These are phyloP conservation scores for Melanostoma mellinum DNA, from an alignment of 2,888 invertebrate genomes.

Conservation along the genomic window DNA sequence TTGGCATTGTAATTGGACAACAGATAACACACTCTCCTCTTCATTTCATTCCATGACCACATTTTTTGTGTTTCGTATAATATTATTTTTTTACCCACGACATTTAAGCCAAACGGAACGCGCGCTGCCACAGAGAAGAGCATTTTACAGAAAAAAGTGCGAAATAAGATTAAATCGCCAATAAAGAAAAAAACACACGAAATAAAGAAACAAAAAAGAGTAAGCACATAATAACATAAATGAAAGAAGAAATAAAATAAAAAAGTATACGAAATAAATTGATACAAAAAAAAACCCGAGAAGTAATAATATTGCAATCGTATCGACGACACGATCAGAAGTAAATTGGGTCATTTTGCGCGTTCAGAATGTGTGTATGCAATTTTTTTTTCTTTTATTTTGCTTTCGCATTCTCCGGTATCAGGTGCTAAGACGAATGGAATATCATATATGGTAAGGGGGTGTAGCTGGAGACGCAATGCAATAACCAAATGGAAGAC, in stretches of 20 bases:
- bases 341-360: conserved; percentile 72
- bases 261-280: conserved; percentile 26
- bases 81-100: conserved; percentile 32
- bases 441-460: conserved; percentile 22
- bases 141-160: conserved; percentile 48
- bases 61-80: conserved; percentile 10
- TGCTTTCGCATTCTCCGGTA: conserved; percentile 63
- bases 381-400: conserved; percentile 20
- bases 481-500: not conserved
- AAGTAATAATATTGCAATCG: conserved; percentile 62
- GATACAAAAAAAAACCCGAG: conserved; percentile 29
- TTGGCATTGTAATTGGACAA: conserved; percentile 69
- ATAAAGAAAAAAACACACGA: conserved; percentile 62
- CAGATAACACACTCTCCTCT: conserved; percentile 54
- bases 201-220: conserved; percentile 47
- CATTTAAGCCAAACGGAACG: conserved; percentile 20
- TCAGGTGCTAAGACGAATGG: conserved; percentile 55
- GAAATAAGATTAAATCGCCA: conserved; percentile 73
- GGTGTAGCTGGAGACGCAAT: conserved; percentile 30
- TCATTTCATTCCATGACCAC: conserved; percentile 13
- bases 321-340: conserved; percentile 65
- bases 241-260: not conserved
- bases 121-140: conserved; percentile 8
- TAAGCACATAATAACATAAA: conserved; percentile 52
- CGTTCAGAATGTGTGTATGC: conserved; percentile 71